A percentile compares a stretch with the other conserved stretches of the same genome.
These are phyloP conservation scores for Phyllotis vaccarum DNA, from an alignment of 2,797 vertebrate genomes.

Conservation along the genomic window DNA sequence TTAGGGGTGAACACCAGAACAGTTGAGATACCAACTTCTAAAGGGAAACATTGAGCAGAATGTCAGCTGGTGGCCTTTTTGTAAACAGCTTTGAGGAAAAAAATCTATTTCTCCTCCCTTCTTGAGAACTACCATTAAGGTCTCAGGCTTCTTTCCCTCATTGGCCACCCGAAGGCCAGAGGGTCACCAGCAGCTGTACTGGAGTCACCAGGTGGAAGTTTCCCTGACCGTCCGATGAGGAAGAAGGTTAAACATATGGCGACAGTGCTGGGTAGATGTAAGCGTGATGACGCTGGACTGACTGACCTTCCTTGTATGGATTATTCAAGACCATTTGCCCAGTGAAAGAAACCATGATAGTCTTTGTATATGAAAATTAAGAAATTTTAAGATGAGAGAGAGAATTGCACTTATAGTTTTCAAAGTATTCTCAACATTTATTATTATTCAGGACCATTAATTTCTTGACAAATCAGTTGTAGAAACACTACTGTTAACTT, in stretches of 20 bases:
- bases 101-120: conserved; percentile 1
- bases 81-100: conserved; percentile 6
- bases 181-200: background rate
- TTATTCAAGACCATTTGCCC: background rate
- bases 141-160: background rate
- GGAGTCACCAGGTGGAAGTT: background rate
- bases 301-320: background rate
- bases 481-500: conserved; percentile 1
- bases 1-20: background rate
- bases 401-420: background rate
- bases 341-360: background rate
- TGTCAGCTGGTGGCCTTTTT: background rate
- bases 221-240: background rate
- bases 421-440: conserved; percentile 20
- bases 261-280: background rate
- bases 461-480: background rate
- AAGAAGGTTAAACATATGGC: background rate
- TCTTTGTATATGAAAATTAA: background rate
- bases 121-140: conserved; percentile 46
- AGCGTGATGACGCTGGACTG: background rate
- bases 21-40: background rate
- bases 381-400: background rate
- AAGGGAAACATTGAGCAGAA: background rate
- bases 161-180: background rate
- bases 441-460: conserved; percentile 34